Evolutionary conservation across 2,888 invertebrate genomes (phyloP).

Genomic region (Lasioglossum lativentre): DNA sequence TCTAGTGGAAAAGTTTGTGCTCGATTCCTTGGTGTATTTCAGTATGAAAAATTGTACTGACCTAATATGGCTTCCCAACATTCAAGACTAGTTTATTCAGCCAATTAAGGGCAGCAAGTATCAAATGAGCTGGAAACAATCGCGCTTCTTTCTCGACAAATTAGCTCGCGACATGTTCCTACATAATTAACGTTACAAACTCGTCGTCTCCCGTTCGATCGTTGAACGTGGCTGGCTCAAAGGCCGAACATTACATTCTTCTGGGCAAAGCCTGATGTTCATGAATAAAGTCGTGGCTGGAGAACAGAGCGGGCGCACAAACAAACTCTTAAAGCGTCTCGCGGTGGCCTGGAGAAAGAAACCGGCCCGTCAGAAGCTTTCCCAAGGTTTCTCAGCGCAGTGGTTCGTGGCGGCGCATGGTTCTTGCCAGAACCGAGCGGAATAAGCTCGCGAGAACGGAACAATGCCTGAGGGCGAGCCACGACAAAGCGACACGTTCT

Average conservation of each 20-base stretch:
- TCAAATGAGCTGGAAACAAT: background rate
- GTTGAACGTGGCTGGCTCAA: background rate
- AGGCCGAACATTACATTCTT: background rate
- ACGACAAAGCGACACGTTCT: constrained; percentile 68
- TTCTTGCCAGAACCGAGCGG: constrained; percentile 33
- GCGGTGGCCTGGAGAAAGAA: constrained; percentile 14
- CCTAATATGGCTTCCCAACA: too few relatives aligned
- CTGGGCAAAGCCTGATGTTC: background rate
- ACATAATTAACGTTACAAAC: background rate
- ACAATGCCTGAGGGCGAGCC: constrained; percentile 47
- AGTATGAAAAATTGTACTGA: too few relatives aligned
- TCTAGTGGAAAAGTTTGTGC: too few relatives aligned
- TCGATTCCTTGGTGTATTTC: too few relatives aligned
- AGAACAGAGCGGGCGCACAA: background rate
- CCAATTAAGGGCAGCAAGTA: background rate
- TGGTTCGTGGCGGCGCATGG: background rate
- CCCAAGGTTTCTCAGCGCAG: constrained; percentile 31
- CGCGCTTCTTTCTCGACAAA: background rate
- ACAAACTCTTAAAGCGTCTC: constrained; percentile 11
- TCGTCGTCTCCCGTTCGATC: background rate
- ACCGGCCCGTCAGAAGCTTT: constrained; percentile 11
- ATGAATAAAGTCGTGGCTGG: background rate
- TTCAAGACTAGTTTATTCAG: too few relatives aligned
- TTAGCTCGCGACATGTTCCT: background rate
- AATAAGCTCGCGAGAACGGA: constrained; percentile 49